Evolutionary conservation across 2,797 vertebrate species (phyloP), one percentile per base, ranked within the genome.

Genomic region (Echeneis naucrates): DNA sequence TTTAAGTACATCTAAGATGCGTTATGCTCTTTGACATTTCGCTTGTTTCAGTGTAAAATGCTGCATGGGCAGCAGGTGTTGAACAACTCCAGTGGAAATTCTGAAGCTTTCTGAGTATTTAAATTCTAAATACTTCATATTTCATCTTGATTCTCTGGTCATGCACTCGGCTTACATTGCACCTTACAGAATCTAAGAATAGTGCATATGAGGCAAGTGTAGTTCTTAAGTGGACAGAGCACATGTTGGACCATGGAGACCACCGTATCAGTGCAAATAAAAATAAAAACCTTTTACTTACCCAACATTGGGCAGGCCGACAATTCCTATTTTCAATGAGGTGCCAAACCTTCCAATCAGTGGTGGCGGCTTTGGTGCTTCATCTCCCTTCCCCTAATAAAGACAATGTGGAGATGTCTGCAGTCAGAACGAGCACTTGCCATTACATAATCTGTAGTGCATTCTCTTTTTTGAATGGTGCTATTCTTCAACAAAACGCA

Each of bases 301-400:
- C 98, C 98, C 97, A 55, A 99, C 96, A 87, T 99, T 99, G 30
- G 97, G 98, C 84, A 98, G 94, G 86, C 97, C 97, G 64, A 99
- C 97, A 79, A 98, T 96, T 85, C 97, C 98, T 88, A 98, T 97
- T 94, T 98, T 99, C 92, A 99, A 81, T 1, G 96, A 97, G 52
- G 97, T 98, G 84, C 97, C 97, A 82, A 99, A 99, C 83, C 98
- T 95, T 89, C 98, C 97, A 91, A 99, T 98, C 85, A 98, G 95
- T 12, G 97, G 95, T n/a, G 94, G 92, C 12, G 94, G 88, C 52
- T 97, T 97, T 74, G 94, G 88, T 81, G 90, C 96, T 82, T 97
- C 95, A 57, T 78, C 82, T 93, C 90, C 95, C 82, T 98, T 98
- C 38, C 84, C 88, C 93, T 92, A 68, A 83, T 69, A 70, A 89